Base-by-base conservation (phyloP, 92 coral and sea anemone species). In the Epizoanthus ramosus region DNA sequence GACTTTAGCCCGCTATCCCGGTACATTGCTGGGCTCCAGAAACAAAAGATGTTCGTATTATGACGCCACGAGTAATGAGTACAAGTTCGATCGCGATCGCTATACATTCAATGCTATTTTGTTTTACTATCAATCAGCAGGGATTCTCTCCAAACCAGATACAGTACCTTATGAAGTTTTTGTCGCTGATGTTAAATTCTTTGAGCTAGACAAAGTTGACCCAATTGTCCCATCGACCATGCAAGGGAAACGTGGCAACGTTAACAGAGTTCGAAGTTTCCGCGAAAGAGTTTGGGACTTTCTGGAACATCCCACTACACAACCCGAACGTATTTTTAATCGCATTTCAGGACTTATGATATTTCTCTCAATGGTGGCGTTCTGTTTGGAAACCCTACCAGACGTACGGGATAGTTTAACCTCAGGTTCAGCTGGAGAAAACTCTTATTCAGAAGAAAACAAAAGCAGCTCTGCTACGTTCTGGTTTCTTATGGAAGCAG, bases 61-160 rank as follows among this genome's bases (percentile, higher is more conserved):
- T 86, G 86, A 94, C 84, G 80, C 93, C 5, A 64, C 50, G 31
- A 63, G 81, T 69, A 73, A 86, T 35, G 98, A 92, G 45, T 92
- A 94, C 70, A 88, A 82, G 74, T 92, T 94, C 84, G 91, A 94
- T 16, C 85, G 98, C 73, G 94, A 94, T 72, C 85, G 90, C 59
- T 83, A 88, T 8, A 91, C 89, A 50, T 94, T 94, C 56, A 88
- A 94, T 79, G 90, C 98, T 5, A 94, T 92, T 57, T 68, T 94
- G 70, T 94, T 94, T 73, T 94, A 92, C 63, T 94, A 92, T 73
- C 98, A 94, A 63, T 94, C 98, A 28, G 88, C 86, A 24, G 98
- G 98, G 14, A 94, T 92, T 45, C 88, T 94, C 5, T 85, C 95
- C 12, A 86, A 87, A 47, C 98, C 98, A 9, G 92, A 91, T 19